Evolutionary conservation across 2,113 vertebrate species (phyloP).

Genomic region (Herpetotheres cachinnans): DNA sequence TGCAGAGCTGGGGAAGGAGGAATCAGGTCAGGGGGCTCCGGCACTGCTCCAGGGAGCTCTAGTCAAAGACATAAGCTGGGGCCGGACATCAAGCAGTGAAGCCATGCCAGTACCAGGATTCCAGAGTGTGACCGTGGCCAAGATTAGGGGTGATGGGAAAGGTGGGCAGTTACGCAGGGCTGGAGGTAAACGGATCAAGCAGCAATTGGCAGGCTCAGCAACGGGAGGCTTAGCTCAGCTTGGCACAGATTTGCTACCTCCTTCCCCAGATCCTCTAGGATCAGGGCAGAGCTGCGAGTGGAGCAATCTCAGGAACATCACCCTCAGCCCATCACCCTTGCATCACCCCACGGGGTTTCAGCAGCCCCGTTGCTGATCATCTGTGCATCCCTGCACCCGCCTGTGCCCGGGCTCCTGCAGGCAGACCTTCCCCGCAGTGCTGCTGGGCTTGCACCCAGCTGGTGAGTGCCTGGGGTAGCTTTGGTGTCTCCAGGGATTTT

Average conservation of each 20-base stretch:
- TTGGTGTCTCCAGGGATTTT: background rate
- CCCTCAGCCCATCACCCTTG: background rate
- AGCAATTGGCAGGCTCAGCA: slow-evolving; percentile 71
- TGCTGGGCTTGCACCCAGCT: fast-evolving
- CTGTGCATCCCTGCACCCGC: fast-evolving
- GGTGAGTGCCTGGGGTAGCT: background rate
- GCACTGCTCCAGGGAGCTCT: background rate
- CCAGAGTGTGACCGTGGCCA: fast-evolving
- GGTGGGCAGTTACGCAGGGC: background rate
- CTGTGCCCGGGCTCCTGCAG: fast-evolving
- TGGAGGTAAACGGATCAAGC: slow-evolving; percentile 63
- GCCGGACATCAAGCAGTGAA: background rate
- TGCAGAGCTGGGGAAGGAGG: fast-evolving
- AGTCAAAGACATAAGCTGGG: background rate
- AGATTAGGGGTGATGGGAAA: slow-evolving; percentile 16
- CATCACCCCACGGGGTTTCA: background rate
- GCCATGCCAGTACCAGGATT: fast-evolving
- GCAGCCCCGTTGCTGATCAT: background rate
- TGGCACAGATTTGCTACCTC: background rate
- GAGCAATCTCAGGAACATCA: background rate
- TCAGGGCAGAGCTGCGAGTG: background rate
- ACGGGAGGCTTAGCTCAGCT: slow-evolving; percentile 60
- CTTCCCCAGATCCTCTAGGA: background rate
- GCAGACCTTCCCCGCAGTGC: background rate
- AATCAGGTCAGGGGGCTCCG: fast-evolving